These are phyloP conservation scores for Neolamprologus devosi DNA, from an alignment of 2,113 vertebrate genomes.

Conservation along the genomic window DNA sequence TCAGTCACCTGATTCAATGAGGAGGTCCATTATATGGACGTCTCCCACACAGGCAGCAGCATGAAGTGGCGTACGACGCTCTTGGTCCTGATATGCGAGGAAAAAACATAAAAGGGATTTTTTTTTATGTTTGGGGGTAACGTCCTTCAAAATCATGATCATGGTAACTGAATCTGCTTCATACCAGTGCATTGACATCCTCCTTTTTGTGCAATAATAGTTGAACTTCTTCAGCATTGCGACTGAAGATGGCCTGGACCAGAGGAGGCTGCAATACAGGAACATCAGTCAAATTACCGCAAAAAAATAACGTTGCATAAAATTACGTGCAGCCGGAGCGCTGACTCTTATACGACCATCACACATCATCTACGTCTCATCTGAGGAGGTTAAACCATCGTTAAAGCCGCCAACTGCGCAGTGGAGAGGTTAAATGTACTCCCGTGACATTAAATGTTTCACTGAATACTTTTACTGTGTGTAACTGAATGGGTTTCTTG, in stretches of 20 bases:
- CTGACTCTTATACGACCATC: not conserved
- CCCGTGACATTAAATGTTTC: fast-evolving
- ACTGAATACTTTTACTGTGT: not conserved
- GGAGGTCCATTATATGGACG: slow-evolving; percentile 89
- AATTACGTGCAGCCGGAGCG: not conserved
- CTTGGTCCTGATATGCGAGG: slow-evolving; percentile 79
- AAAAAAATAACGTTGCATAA: not conserved
- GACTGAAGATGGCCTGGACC: slow-evolving; percentile 99
- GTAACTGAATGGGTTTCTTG: not conserved
- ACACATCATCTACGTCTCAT: not conserved
- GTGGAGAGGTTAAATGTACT: not conserved
- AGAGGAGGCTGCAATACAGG: slow-evolving; percentile 81
- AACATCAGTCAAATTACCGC: not conserved
- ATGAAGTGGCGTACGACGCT: slow-evolving; percentile 90
- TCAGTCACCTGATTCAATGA: slow-evolving; percentile 88
- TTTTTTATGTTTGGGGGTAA: not conserved
- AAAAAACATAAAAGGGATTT: fast-evolving
- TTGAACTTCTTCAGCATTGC: slow-evolving; percentile 93
- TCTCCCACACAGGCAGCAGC: slow-evolving; percentile 96
- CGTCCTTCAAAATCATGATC: not conserved
- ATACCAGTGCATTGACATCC: slow-evolving; percentile 94
- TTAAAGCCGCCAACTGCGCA: not conserved
- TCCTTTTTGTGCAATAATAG: slow-evolving; percentile 92
- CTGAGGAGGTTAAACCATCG: not conserved
- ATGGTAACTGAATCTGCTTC: not conserved